Evolutionary conservation across 2,797 vertebrate species (phyloP).

Genomic region (Vireo griseus): DNA sequence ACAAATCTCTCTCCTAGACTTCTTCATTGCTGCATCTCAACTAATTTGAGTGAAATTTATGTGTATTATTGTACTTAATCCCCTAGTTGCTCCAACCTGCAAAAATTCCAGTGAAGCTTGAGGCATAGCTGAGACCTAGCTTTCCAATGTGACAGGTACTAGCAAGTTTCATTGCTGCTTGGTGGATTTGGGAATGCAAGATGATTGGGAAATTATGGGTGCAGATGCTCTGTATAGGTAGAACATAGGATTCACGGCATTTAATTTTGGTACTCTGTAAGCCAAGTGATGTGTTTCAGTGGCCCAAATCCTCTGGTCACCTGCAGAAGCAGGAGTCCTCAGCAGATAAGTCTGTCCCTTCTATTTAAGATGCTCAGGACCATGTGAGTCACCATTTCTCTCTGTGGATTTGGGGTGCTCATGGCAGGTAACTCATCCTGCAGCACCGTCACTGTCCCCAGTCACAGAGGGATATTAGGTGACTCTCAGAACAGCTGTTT

Average conservation of each 20-base stretch:
- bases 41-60: background rate
- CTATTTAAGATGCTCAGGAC: background rate
- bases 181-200: background rate
- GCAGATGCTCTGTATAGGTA: background rate
- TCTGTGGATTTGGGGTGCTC: background rate
- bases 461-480: rapidly evolving
- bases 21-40: background rate
- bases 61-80: background rate
- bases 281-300: rapidly evolving
- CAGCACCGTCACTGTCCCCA: background rate
- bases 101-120: background rate
- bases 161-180: background rate
- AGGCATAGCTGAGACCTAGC: background rate
- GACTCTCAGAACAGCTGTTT: background rate
- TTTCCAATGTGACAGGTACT: background rate
- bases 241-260: background rate
- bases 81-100: conserved; percentile 27
- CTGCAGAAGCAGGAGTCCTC: background rate
- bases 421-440: background rate
- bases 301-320: rapidly evolving
- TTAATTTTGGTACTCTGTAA: background rate
- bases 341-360: background rate
- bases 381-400: rapidly evolving
- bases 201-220: background rate
- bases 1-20: background rate